Evolutionary conservation across 2,113 vertebrate species (phyloP), one percentile per base, ranked within the genome.

Genomic region (Aepyceros melampus): DNA sequence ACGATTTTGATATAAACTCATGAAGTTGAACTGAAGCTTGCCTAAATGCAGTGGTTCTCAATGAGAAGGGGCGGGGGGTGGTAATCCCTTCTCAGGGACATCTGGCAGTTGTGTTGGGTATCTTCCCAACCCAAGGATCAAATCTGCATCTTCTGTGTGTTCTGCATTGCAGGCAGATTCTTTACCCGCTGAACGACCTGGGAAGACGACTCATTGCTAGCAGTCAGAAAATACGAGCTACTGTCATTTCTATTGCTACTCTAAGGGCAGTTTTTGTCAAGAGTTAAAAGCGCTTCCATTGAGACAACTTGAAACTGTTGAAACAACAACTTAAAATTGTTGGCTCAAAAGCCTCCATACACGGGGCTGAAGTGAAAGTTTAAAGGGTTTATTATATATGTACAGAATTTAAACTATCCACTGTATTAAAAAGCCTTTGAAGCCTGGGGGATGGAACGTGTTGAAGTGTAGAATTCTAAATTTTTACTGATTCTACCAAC

Each of bases 141-240:
- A 71, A 40, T 21, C 19, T 23, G 19, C n/a, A 40, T 71, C n/a
- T 40, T 19, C 67, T 40, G 19, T 40, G n/a, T 71, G 67, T 40
- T 21, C 67, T 71, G 10, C 5, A 23, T 23, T 71, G 10, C n/a
- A 71, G 67, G 67, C 19, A 71, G 67, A 40, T 71, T 40, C n/a
- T 71, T 71, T 71, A 71, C 67, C n/a, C n/a, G 40, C 17, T 11
- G 67, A 71, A 13, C 0, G n/a, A 71, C n/a, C 19, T 71, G n/a
- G 67, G n/a, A 71, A 71, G 67, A 71, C 19, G 67, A 23, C 15
- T 45, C 19, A 0, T 56, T 74, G 36, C n/a, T 51, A 23, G 60
- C 7, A 40, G 16, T 83, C 85, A 85, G 95, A 85, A 81, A 95
- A 97, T 87, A 93, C 27, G 81, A 84, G 31, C 40, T 51, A 45